Evolutionary conservation across 2,888 invertebrate species (phyloP).

Genomic region (Eucera pruinosa): DNA sequence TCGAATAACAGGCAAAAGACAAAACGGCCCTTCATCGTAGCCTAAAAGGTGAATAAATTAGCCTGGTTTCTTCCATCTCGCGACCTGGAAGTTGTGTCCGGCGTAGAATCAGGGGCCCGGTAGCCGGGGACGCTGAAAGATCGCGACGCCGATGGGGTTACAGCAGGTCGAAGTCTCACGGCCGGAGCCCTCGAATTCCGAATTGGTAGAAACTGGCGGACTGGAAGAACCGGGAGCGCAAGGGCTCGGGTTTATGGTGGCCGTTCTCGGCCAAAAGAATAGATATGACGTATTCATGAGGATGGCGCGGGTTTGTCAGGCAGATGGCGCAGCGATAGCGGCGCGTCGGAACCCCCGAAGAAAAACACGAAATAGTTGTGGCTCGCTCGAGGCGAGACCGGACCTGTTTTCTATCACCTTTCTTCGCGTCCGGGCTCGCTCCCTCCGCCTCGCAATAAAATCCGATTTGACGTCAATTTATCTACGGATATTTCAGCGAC

Average conservation of each 20-base stretch:
- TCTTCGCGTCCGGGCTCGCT: constrained; percentile 73
- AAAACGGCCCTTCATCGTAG: neutral
- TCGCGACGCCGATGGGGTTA: constrained; percentile 56
- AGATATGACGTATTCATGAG: constrained; percentile 83
- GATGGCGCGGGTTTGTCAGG: constrained; percentile 77
- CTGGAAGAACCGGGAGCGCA: constrained; percentile 29
- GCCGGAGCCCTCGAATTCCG: constrained; percentile 52
- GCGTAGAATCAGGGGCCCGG: constrained; percentile 35
- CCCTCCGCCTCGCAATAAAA: constrained; percentile 77
- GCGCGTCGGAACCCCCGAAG: constrained; percentile 75
- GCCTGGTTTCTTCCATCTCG: neutral
- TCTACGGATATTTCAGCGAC: constrained; percentile 77
- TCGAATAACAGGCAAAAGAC: neutral
- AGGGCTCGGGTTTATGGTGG: constrained; percentile 70
- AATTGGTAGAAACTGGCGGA: constrained; percentile 61
- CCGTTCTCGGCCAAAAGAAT: constrained; percentile 73
- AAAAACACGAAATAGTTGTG: constrained; percentile 83
- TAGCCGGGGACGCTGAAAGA: constrained; percentile 37
- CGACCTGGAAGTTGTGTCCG: neutral
- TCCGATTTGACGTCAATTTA: constrained; percentile 83
- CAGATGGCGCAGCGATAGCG: constrained; percentile 80
- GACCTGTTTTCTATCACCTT: constrained; percentile 84
- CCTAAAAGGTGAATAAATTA: constrained; percentile 33
- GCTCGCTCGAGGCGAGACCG: constrained; percentile 81
- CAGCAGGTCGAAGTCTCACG: constrained; percentile 58